These are phyloP conservation scores for Calameuta idolon DNA, from an alignment of 2,888 invertebrate genomes.

Conservation along the genomic window DNA sequence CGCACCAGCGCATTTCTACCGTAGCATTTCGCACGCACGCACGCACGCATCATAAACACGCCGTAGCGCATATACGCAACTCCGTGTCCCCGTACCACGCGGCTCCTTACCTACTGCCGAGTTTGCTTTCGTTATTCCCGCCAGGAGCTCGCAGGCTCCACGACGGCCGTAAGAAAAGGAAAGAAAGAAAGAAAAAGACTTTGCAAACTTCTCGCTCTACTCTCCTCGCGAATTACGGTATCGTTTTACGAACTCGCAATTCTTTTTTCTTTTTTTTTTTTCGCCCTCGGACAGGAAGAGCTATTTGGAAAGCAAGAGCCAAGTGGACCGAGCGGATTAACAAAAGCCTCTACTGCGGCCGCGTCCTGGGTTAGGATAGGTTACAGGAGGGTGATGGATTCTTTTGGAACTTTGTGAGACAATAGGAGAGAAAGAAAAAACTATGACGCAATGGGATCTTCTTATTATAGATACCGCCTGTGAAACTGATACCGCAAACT, in stretches of 20 bases:
- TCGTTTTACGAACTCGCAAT: background rate
- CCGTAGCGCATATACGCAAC: background rate
- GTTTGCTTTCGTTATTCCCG: background rate
- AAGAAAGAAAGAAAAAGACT: background rate
- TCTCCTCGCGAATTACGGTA: background rate
- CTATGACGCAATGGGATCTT: background rate
- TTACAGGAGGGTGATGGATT: background rate
- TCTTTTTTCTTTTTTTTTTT: background rate
- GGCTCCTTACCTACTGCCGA: background rate
- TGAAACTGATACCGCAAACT: slow-evolving; percentile 4
- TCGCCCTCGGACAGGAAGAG: background rate
- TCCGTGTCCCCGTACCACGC: background rate
- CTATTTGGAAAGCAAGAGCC: background rate
- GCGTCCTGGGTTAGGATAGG: background rate
- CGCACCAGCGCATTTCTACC: slow-evolving; percentile 13
- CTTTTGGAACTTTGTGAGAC: background rate
- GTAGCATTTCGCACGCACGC: slow-evolving; percentile 9
- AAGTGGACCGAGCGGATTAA: background rate
- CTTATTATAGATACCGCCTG: background rate
- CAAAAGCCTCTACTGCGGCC: background rate
- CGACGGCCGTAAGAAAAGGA: background rate
- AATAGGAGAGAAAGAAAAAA: background rate
- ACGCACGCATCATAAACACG: slow-evolving; percentile 2
- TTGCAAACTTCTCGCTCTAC: background rate
- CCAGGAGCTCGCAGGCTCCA: background rate